A percentile compares a stretch with the other conserved stretches of the same genome.
phyloP scores from a whole-genome alignment of 2,888 invertebrate genomes.

The Rhaphigaster nebulosa region DNA sequence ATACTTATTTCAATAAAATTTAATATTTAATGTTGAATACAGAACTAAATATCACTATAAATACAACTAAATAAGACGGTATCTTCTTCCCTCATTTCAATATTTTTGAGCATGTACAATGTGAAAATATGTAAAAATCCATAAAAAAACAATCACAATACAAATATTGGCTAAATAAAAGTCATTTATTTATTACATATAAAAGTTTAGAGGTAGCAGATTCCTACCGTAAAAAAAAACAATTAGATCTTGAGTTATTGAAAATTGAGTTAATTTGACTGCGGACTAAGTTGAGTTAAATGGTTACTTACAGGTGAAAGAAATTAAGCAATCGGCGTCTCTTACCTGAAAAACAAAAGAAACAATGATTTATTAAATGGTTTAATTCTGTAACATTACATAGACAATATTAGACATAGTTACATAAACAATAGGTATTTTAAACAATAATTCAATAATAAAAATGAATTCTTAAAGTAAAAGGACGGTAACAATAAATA shows the following conservation, averaged over 20 bases:
- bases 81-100: background rate
- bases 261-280: background rate
- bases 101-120: background rate
- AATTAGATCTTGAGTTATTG: background rate
- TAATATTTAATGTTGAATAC: background rate
- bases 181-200: background rate
- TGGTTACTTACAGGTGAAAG: conserved; percentile 32
- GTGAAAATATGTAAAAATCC: background rate
- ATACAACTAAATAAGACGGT: background rate
- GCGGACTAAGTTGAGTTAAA: background rate
- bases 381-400: background rate
- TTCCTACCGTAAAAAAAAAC: background rate
- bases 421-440: too few relatives aligned
- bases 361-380: background rate
- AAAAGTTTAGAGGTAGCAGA: background rate
- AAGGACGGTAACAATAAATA: too few relatives aligned
- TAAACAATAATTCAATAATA: background rate
- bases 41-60: background rate
- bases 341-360: conserved; percentile 37
- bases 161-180: background rate
- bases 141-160: background rate
- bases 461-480: background rate
- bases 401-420: background rate
- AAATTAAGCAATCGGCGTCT: background rate
- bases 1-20: background rate